A percentile compares a stretch with the other conserved stretches of the same genome.
phyloP scores from a whole-genome alignment of 2,113 vertebrate species.

The Heteronetta atricapilla region DNA sequence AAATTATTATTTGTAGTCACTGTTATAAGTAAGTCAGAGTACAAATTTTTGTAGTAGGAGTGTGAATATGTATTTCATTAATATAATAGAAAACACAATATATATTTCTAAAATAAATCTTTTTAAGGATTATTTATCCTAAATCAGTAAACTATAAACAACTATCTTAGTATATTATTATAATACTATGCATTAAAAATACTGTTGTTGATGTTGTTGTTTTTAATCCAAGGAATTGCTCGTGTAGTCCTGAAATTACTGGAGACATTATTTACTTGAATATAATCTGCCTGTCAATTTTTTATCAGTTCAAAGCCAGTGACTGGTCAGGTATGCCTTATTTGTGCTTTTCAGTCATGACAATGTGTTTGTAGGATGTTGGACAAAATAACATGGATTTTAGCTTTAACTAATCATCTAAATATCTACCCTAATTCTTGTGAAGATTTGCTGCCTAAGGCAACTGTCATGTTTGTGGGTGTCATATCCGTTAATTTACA shows the following conservation, averaged over 20 bases:
- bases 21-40: background rate
- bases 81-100: background rate
- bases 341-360: background rate
- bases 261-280: background rate
- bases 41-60: background rate
- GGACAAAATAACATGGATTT: background rate
- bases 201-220: too few species aligned
- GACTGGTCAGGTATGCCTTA: background rate
- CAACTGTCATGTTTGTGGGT: background rate
- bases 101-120: background rate
- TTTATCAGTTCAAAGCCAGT: background rate
- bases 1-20: background rate
- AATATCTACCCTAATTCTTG: background rate
- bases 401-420: background rate
- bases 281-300: background rate
- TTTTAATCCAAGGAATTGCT: background rate
- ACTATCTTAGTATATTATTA: background rate
- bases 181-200: background rate
- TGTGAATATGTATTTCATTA: background rate
- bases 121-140: background rate
- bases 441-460: background rate
- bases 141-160: background rate
- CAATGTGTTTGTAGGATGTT: background rate
- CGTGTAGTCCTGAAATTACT: background rate
- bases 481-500: background rate